Base-by-base conservation (phyloP, 2,113 vertebrate genomes). In the Corythornis madagascariensis region DNA sequence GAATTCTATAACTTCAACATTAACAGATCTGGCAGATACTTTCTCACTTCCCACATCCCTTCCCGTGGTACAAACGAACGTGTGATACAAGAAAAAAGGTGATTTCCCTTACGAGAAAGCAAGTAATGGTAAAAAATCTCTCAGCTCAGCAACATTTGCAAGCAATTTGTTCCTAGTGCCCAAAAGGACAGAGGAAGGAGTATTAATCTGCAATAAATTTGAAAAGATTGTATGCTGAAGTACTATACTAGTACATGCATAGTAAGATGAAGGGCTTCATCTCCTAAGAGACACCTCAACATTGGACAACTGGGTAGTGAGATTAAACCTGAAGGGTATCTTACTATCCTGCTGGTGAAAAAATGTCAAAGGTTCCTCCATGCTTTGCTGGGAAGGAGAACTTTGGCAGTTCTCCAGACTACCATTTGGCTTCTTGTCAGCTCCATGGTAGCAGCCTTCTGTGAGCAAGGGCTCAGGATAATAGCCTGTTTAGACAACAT, bases 401-500 rank as follows among this genome's bases (percentile, higher is more conserved):
- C n/a, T 95, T 86, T 97, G 96, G 95, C 95, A 95, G 89, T 48
- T 45, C 75, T 96, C 96, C 97, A 97, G 66, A 73, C 95, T 96
- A 94, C 89, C 94, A 93, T 93, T 95, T 96, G 95, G 89, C 90
- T 65, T 95, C 77, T 86, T 83, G 90, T 94, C 93, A 93, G 93
- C 95, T 96, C 95, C 91, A 94, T 96, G 94, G 95, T 83, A 96
- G 93, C 92, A 94, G 86, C 65, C 80, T 93, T 85, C 93, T 92
- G 87, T 83, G 83, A 76, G 65, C 2, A 12, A 81, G 52, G 33
- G 61, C 69, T 89, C 3, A 4, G 87, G 71, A 95, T 89, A 95
- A 95, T 92, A 94, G 91, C 55, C 77, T 95, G 86, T 96, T 95
- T 97, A 95, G 96, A 95, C 95, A 95, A 95, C 95, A 95, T 59